phyloP scores from a whole-genome alignment of 2,797 vertebrate genomes.

The Nannoperca obscura region DNA sequence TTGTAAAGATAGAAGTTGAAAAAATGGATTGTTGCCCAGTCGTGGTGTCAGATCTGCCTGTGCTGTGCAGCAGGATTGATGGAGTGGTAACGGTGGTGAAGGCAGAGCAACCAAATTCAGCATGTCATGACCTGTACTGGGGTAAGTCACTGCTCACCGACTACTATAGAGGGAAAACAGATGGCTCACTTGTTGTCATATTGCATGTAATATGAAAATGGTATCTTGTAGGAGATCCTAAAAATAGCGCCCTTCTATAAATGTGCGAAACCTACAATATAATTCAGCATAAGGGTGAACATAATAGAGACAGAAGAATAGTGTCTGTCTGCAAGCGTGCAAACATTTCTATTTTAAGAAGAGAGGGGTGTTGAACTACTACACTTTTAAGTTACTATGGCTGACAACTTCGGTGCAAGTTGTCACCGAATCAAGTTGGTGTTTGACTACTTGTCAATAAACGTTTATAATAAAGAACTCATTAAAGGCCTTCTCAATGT shows the following conservation, averaged over 20 bases:
- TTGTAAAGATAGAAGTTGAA: constrained; percentile 16
- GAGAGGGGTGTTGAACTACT: neutral
- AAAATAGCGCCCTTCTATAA: constrained; percentile 12
- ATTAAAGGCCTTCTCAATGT: constrained; percentile 5
- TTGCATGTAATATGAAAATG: constrained; percentile 21
- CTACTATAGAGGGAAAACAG: neutral
- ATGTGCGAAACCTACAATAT: constrained; percentile 26
- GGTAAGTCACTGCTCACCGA: constrained; percentile 59
- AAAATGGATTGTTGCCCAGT: constrained; percentile 78
- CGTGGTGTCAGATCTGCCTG: constrained; percentile 72
- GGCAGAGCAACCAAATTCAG: constrained; percentile 53
- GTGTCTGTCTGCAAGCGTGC: constrained; percentile 13
- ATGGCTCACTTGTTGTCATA: constrained; percentile 4
- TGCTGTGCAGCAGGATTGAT: constrained; percentile 76
- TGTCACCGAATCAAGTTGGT: too few relatives aligned
- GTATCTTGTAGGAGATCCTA: constrained; percentile 9
- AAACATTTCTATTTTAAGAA: constrained; percentile 31
- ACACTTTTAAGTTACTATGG: neutral
- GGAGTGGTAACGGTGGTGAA: constrained; percentile 71
- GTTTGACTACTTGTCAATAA: constrained; percentile 11
- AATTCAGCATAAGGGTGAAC: constrained; percentile 28
- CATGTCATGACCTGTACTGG: constrained; percentile 45
- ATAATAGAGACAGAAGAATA: constrained; percentile 7
- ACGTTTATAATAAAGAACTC: constrained; percentile 14
- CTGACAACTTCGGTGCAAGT: neutral